Evolutionary conservation across 2,888 invertebrate genomes (phyloP).

Genomic region (Fissipunctia ypsillon): DNA sequence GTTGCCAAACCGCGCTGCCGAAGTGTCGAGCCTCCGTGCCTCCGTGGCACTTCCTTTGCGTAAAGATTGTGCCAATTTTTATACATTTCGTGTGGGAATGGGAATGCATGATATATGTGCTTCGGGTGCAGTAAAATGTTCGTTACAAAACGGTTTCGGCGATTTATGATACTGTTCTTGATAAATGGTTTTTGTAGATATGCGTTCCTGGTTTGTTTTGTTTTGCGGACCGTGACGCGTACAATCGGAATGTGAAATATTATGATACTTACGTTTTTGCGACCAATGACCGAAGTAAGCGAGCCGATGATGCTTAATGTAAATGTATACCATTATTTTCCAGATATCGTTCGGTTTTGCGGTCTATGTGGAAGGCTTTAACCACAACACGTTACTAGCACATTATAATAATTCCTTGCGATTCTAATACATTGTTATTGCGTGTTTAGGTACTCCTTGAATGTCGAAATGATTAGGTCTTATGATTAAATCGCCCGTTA

Average conservation of each 20-base stretch:
- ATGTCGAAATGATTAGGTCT: constrained; percentile 3
- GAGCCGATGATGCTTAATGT: background rate
- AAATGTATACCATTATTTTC: constrained; percentile 15
- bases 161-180: constrained; percentile 60
- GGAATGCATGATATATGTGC: constrained; percentile 46
- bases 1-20: constrained; percentile 64
- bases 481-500: background rate
- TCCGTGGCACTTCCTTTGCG: constrained; percentile 60
- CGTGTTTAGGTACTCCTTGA: constrained; percentile 15
- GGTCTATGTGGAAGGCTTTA: constrained; percentile 16
- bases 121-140: constrained; percentile 47
- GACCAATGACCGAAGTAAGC: constrained; percentile 13
- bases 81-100: constrained; percentile 50
- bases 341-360: constrained; percentile 11
- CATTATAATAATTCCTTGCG: constrained; percentile 37
- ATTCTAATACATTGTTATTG: constrained; percentile 38
- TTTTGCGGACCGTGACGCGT: constrained; percentile 42
- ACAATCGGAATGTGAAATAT: constrained; percentile 50
- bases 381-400: constrained; percentile 47
- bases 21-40: constrained; percentile 48
- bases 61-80: constrained; percentile 62
- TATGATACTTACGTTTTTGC: constrained; percentile 41
- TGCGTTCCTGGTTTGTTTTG: constrained; percentile 54
- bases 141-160: constrained; percentile 56
- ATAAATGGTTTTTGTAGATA: constrained; percentile 61